Percentiles rank a stretch among this genome's conserved stretches.
phyloP scores from a whole-genome alignment of 2,888 invertebrate species.

The Lamellibrachia columna region DNA sequence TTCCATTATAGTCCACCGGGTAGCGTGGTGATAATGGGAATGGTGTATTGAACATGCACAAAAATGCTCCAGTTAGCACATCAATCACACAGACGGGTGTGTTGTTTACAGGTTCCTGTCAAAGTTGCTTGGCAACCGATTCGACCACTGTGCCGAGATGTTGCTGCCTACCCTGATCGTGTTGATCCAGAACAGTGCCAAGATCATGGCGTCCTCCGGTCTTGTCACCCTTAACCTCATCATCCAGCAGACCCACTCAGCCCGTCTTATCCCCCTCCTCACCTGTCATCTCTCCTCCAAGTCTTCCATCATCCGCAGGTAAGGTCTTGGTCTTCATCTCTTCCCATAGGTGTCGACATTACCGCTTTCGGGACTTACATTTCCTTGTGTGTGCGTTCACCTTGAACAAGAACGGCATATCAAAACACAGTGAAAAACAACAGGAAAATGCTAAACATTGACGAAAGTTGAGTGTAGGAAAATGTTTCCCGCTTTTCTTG shows the following conservation, averaged over 20 bases:
- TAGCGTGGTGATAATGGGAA: not conserved
- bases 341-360: not conserved
- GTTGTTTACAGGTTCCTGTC: constrained; percentile 74
- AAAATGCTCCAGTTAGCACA: not conserved
- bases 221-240: constrained; percentile 87
- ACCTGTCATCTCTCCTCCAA: constrained; percentile 78
- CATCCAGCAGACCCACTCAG: constrained; percentile 67
- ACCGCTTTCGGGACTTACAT: not conserved
- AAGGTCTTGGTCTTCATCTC: not conserved
- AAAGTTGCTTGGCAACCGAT: constrained; percentile 82
- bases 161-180: constrained; percentile 85
- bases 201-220: constrained; percentile 92
- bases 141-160: constrained; percentile 86
- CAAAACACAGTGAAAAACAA: too few relatives aligned
- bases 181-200: constrained; percentile 93
- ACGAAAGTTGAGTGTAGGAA: too few relatives aligned
- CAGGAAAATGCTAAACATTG: too few relatives aligned
- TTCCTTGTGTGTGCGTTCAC: too few relatives aligned
- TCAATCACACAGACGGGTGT: not conserved
- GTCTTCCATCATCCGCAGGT: constrained; percentile 85
- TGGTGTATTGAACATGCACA: not conserved
- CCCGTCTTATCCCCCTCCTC: constrained; percentile 60
- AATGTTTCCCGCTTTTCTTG: too few relatives aligned
- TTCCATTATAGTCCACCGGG: too few relatives aligned
- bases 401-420: too few relatives aligned